Evolutionary conservation across 2,797 vertebrate genomes (phyloP), one percentile per base, ranked within the genome.

Genomic region (Lacerta agilis): DNA sequence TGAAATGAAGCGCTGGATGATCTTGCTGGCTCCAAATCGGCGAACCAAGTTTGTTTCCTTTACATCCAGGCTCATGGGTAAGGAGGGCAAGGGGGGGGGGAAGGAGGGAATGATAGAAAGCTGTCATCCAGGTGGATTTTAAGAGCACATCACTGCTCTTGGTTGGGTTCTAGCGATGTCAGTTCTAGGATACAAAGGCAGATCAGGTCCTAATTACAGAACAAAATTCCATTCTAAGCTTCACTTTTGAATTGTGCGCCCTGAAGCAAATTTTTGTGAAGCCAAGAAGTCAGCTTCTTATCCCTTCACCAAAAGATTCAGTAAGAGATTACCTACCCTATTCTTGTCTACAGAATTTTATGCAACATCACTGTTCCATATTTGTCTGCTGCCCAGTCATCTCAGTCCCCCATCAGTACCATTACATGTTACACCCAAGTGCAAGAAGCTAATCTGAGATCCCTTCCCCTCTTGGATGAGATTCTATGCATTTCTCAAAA

Each of bases 1-100:
- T 0, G 98, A 99, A 92, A 99, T 99, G 96, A 98, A 98, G 69
- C 98, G 99, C 41, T 99, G 98, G 98, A 98, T 98, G 94, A 98
- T 97, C 77, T 97, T 98, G 0, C 97, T 99, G 86, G 98, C 98
- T 85, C 99, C 99, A 0, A 99, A 99, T 92, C 97, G 98, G 3
- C 98, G 98, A 88, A 98, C 98, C 29, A 98, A 98, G 80, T 99
- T 99, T 1, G 98, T 98, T 93, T 99, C 98, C 0, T 98, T 98
- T 86, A 98, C 97, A 0, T 95, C 98, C 64, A 97, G 98, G 82
- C 97, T 98, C 73, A 88, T 98, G 94, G 98, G 99, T 99, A 95
- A 97, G 97, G 92, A 25, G 36, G 7, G 25, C 66, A 20, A 0
- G 1, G 61, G 69, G n/a, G 61, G 69, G n/a, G 20, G 6, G 49